Evolutionary conservation across 2,797 vertebrate genomes (phyloP).

Genomic region (Halcyon chelicuti): DNA sequence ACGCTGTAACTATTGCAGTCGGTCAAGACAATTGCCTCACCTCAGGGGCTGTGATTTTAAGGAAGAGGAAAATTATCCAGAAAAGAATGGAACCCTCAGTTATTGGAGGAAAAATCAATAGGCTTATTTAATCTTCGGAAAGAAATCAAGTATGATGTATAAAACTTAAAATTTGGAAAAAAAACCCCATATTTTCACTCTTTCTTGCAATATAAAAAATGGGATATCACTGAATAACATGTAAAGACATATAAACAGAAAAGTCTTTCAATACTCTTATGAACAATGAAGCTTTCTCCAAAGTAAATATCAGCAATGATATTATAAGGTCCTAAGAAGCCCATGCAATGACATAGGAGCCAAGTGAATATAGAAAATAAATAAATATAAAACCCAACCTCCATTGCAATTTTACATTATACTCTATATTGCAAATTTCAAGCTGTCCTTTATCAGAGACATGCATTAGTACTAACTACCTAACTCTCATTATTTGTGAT

Average conservation of each 20-base stretch:
- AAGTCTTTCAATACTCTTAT: neutral
- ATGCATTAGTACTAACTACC: neutral
- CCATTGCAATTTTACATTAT: neutral
- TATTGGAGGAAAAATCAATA: neutral
- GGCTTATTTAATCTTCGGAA: neutral
- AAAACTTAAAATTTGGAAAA: neutral
- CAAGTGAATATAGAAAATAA: neutral
- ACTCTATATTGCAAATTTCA: neutral
- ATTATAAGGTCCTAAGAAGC: neutral
- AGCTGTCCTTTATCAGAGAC: neutral
- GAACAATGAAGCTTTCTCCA: neutral
- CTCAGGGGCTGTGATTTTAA: neutral
- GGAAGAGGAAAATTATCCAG: neutral
- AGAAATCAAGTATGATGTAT: neutral
- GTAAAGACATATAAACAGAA: neutral
- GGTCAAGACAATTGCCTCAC: neutral
- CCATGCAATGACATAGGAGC: neutral
- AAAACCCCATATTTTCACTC: rapidly evolving
- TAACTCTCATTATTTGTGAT: neutral
- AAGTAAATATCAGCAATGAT: neutral
- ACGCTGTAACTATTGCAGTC: neutral
- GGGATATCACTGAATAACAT: neutral
- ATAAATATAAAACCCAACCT: neutral
- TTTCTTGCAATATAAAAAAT: neutral
- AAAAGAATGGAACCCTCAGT: neutral